A percentile compares a stretch with the other conserved stretches of the same genome.
Conservation (phyloP, 2,797 vertebrate species). For the Propithecus deckenii region DNA sequence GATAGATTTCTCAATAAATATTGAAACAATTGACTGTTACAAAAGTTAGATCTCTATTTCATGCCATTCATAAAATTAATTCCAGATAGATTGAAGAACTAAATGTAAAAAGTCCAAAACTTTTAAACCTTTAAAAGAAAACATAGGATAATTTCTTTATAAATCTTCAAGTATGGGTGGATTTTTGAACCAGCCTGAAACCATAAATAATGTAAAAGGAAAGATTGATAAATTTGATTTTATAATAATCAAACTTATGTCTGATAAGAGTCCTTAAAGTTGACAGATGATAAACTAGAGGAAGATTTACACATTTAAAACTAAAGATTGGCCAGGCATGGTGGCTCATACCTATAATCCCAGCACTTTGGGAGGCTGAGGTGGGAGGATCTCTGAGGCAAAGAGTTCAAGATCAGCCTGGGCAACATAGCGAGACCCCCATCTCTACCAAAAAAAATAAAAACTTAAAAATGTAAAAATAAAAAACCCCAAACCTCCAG, state of each 20-base stretch:
- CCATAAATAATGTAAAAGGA: not conserved
- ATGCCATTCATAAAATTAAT: slow-evolving; percentile 1
- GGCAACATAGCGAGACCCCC: too few relatives aligned
- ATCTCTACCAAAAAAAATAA: too few relatives aligned
- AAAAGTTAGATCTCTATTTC: not conserved
- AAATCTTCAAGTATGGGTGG: not conserved
- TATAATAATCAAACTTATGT: not conserved
- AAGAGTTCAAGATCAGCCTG: too few relatives aligned
- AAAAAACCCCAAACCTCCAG: too few relatives aligned
- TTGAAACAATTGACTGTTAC: not conserved
- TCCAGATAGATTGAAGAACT: not conserved
- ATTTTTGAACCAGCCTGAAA: slow-evolving; percentile 23
- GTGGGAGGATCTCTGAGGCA: too few relatives aligned
- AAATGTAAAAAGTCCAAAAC: not conserved
- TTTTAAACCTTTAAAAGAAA: not conserved
- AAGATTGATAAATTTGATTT: not conserved
- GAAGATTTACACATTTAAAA: not conserved
- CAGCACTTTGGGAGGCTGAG: too few relatives aligned
- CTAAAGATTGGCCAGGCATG: not conserved
- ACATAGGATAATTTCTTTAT: not conserved
- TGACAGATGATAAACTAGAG: not conserved
- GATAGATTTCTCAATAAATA: slow-evolving; percentile 21
- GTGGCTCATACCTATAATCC: too few relatives aligned
- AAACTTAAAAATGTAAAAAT: too few relatives aligned
- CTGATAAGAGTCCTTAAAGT: not conserved